These are phyloP conservation scores for Sceloporus undulatus DNA, from an alignment of 2,113 vertebrate genomes.

Conservation along the genomic window DNA sequence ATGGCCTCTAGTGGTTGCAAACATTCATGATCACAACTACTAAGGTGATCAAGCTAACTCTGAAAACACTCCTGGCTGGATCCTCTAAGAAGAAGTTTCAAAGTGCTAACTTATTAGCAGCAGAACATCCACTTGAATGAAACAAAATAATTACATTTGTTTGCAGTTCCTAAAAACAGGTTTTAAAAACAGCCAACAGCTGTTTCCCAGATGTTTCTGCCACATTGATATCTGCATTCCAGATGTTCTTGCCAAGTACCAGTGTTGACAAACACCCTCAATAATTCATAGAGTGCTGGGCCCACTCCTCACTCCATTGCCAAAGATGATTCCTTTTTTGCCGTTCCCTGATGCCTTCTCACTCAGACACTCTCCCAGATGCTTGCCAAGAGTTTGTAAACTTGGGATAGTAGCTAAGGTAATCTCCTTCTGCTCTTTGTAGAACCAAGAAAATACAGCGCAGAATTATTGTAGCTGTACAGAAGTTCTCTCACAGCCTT, in stretches of 20 bases:
- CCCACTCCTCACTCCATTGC: neutral
- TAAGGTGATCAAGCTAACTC: neutral
- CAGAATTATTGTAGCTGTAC: too few relatives aligned
- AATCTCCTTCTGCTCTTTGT: neutral
- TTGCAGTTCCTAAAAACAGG: accelerated
- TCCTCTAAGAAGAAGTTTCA: neutral
- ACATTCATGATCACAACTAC: neutral
- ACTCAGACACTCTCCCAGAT: neutral
- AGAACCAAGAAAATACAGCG: neutral
- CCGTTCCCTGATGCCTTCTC: neutral
- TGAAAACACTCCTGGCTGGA: neutral
- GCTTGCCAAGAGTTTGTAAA: neutral
- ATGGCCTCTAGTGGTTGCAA: neutral
- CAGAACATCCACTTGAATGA: neutral
- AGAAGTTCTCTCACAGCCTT: neutral
- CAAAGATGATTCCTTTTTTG: neutral
- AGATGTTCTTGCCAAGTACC: slow-evolving; percentile 17
- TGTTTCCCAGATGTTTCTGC: slow-evolving; percentile 5
- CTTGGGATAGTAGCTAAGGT: neutral
- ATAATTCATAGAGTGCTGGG: neutral
- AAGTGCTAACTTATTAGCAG: neutral
- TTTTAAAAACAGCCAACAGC: slow-evolving; percentile 28
- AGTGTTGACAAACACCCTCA: neutral
- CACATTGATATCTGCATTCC: neutral
- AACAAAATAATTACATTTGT: neutral